Evolutionary conservation across 2,888 invertebrate species (phyloP).

Genomic region (Petrolisthes cinctipes): DNA sequence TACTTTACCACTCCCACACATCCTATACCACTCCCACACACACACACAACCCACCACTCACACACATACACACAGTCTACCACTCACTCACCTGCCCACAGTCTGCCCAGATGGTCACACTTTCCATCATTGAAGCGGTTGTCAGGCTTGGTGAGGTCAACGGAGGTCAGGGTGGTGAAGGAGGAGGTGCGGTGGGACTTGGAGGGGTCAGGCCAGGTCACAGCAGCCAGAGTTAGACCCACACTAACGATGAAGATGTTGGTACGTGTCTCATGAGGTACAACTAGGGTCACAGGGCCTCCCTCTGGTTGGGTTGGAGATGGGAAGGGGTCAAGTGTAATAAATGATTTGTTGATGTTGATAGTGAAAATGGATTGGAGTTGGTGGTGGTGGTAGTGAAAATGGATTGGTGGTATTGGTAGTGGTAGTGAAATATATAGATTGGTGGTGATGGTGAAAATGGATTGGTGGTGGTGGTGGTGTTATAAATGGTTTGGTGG

Average conservation of each 20-base stretch:
- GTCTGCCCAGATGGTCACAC: conserved; percentile 79
- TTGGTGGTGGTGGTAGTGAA: no score
- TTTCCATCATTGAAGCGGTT: conserved; percentile 85
- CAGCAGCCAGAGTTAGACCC: conserved; percentile 75
- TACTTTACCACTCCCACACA: no score
- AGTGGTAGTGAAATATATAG: no score
- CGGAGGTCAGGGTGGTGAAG: conserved; percentile 73
- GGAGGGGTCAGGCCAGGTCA: conserved; percentile 74
- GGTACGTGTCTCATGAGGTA: neutral
- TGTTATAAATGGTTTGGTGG: no score
- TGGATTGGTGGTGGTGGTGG: no score
- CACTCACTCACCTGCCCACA: conserved; percentile 77
- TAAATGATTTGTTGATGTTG: no score
- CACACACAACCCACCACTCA: neutral
- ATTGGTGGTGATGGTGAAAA: no score
- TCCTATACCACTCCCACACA: neutral
- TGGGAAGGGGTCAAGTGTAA: no score
- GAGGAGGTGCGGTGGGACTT: conserved; percentile 7
- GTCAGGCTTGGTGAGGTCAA: conserved; percentile 70
- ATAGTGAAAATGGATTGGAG: no score
- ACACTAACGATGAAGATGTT: conserved; percentile 76
- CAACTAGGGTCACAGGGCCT: conserved; percentile 43
- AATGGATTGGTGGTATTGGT: no score
- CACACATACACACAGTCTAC: neutral
- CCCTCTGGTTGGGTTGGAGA: conserved; percentile 66